Evolutionary conservation across 2,888 invertebrate genomes (phyloP).

Genomic region (Amorpha juglandis): DNA sequence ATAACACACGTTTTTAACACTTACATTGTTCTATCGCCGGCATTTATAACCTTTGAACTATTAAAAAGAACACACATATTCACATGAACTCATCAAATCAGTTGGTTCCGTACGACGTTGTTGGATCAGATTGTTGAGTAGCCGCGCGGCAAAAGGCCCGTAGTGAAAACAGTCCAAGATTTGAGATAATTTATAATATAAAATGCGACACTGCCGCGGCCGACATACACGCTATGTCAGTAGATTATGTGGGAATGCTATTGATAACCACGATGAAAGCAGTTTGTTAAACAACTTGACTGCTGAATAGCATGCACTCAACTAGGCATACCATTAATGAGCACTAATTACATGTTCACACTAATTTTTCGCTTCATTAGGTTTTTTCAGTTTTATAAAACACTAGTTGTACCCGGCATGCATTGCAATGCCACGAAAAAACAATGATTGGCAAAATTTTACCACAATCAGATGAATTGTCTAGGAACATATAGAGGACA

Average conservation of each 20-base stretch:
- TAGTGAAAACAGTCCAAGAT: conserved; percentile 33
- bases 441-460: too few species aligned
- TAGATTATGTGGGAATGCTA: conserved; percentile 62
- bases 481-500: too few species aligned
- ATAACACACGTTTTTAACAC: background rate
- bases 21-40: background rate
- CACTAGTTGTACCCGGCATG: too few species aligned
- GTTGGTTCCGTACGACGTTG: background rate
- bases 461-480: too few species aligned
- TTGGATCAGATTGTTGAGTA: conserved; percentile 11
- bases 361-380: background rate
- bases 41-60: background rate
- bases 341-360: conserved; percentile 22
- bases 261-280: conserved; percentile 43
- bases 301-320: conserved; percentile 31
- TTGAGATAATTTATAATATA: conserved; percentile 44
- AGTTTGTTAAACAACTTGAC: conserved; percentile 42
- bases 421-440: too few species aligned
- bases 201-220: conserved; percentile 60
- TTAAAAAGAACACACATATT: conserved; percentile 12
- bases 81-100: conserved; percentile 16
- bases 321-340: conserved; percentile 5
- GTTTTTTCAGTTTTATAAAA: conserved; percentile 2
- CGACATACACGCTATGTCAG: too few species aligned
- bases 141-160: conserved; percentile 10